Conservation (phyloP, 2,797 vertebrate species). For the Simalia tracyae region DNA sequence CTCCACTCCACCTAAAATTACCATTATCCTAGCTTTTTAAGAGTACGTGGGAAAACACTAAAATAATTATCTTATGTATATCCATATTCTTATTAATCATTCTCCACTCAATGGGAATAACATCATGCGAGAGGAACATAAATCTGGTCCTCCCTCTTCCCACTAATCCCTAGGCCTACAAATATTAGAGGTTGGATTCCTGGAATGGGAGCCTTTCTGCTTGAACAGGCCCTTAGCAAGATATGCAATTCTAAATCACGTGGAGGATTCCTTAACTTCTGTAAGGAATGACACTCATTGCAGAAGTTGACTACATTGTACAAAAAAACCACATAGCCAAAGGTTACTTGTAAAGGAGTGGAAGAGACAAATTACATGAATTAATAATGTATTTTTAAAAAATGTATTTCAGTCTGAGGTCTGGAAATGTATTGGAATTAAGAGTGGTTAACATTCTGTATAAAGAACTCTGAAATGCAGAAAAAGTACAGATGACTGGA, state of each 20-base stretch:
- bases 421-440: not conserved
- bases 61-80: not conserved
- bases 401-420: not conserved
- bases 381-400: too few relatives aligned
- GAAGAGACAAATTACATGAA: not conserved
- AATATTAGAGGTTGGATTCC: not conserved
- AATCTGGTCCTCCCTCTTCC: not conserved
- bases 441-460: not conserved
- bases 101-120: not conserved
- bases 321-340: too few relatives aligned
- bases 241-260: too few relatives aligned
- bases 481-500: not conserved
- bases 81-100: too few relatives aligned
- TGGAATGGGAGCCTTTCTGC: too few relatives aligned
- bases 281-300: too few relatives aligned
- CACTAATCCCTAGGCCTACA: not conserved
- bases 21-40: slow-evolving; percentile 27
- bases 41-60: slow-evolving; percentile 13
- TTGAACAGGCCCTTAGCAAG: too few relatives aligned
- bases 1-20: not conserved
- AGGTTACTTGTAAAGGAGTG: too few relatives aligned
- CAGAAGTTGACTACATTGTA: too few relatives aligned
- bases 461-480: not conserved
- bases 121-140: not conserved
- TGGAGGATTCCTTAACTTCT: too few relatives aligned